A percentile compares a stretch with the other conserved stretches of the same genome.
These are phyloP conservation scores for Temnothorax longispinosus DNA, from an alignment of 1,140 invertebrate species.

Conservation along the genomic window DNA sequence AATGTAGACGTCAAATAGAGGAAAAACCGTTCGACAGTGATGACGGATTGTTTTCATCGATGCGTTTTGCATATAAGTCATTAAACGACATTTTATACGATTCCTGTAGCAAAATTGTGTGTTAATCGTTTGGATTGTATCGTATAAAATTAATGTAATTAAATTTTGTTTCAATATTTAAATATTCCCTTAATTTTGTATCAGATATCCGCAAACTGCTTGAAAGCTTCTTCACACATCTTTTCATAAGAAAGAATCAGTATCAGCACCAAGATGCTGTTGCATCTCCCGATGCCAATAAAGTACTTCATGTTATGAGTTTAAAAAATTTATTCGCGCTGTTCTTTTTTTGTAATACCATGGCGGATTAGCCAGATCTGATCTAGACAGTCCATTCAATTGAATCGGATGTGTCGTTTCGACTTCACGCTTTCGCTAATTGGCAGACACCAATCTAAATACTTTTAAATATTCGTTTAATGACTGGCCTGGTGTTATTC, in stretches of 20 bases:
- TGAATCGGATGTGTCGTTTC: constrained; percentile 23
- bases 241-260: neutral
- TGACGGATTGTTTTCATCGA: neutral
- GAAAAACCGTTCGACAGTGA: neutral
- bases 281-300: neutral
- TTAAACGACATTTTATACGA: neutral
- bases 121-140: neutral
- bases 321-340: neutral
- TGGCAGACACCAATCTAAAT: constrained; percentile 59
- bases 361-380: neutral
- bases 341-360: neutral
- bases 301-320: neutral
- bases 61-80: neutral
- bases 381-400: neutral
- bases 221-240: neutral
- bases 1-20: neutral
- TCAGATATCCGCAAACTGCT: neutral
- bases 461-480: constrained; percentile 66
- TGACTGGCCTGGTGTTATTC: constrained; percentile 57
- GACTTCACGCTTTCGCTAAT: constrained; percentile 63
- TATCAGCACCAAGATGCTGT: neutral
- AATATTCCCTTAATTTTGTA: neutral
- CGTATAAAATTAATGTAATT: neutral
- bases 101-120: neutral
- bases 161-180: constrained; percentile 4